phyloP scores from a whole-genome alignment of 2,888 invertebrate species.

The Hydroisotoma schaefferi region DNA sequence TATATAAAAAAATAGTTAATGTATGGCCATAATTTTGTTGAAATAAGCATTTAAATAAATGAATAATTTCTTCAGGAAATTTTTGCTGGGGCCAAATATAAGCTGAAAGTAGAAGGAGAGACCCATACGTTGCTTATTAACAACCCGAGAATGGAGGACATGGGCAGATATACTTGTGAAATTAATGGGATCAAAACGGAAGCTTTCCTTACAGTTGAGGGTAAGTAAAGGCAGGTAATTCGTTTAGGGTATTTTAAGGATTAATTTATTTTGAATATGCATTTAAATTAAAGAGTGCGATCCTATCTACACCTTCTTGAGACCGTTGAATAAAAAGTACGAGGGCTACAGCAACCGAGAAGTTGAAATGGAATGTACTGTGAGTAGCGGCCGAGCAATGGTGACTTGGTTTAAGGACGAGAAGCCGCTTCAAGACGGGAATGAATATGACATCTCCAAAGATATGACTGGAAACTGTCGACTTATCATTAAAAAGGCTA shows the following conservation, averaged over 20 bases:
- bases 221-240: slow-evolving; percentile 54
- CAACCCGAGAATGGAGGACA: slow-evolving; percentile 91
- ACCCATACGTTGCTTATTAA: slow-evolving; percentile 84
- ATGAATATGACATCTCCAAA: slow-evolving; percentile 82
- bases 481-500: slow-evolving; percentile 75
- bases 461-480: slow-evolving; percentile 88
- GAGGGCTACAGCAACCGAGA: slow-evolving; percentile 90
- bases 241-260: not conserved
- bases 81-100: slow-evolving; percentile 93
- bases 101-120: slow-evolving; percentile 89
- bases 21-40: not conserved
- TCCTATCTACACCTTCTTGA: slow-evolving; percentile 87
- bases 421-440: slow-evolving; percentile 70
- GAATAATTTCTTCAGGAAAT: slow-evolving; percentile 67
- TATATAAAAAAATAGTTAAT: not conserved
- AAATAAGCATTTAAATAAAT: not conserved
- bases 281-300: slow-evolving; percentile 71
- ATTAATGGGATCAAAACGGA: slow-evolving; percentile 84
- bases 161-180: slow-evolving; percentile 93
- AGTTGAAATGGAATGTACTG: slow-evolving; percentile 83
- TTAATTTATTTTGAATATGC: slow-evolving; percentile 8
- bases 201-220: slow-evolving; percentile 90
- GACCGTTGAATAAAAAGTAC: slow-evolving; percentile 79
- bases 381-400: slow-evolving; percentile 88
- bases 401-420: slow-evolving; percentile 91